Conservation (phyloP, 2,113 vertebrate species). For the Ahaetulla prasina region DNA sequence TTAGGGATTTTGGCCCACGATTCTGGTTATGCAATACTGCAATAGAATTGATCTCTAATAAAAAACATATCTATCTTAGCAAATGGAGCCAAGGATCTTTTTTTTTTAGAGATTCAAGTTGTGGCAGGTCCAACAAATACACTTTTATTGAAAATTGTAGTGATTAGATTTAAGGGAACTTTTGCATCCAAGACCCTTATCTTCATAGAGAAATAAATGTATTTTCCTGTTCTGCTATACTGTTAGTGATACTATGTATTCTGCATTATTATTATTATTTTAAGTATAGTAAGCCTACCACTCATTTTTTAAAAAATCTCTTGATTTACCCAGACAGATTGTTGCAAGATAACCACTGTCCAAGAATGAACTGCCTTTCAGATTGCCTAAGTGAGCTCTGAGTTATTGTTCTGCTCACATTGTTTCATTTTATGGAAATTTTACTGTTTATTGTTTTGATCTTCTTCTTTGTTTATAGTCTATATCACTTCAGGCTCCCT, state of each 20-base stretch:
- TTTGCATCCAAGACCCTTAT: not conserved
- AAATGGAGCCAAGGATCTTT: not conserved
- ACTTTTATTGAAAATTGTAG: not conserved
- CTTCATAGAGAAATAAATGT: not conserved
- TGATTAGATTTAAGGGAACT: not conserved
- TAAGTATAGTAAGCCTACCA: not conserved
- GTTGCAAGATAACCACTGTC: not conserved
- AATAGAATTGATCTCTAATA: not conserved
- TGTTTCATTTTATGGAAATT: not conserved
- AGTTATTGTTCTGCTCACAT: not conserved
- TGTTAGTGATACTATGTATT: not conserved
- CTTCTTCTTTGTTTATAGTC: not conserved
- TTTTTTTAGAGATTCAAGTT: not conserved
- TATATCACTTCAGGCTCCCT: not conserved
- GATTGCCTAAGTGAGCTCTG: not conserved
- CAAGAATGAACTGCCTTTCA: not conserved
- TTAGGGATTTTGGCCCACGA: not conserved
- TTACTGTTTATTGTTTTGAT: not conserved
- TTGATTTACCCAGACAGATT: not conserved
- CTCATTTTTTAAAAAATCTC: not conserved
- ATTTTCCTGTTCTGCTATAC: not conserved
- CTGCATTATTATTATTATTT: not conserved
- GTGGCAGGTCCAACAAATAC: not conserved
- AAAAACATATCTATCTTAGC: not conserved
- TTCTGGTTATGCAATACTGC: not conserved